These are phyloP conservation scores for Dasypolia templi DNA, from an alignment of 2,888 invertebrate species.

Conservation along the genomic window DNA sequence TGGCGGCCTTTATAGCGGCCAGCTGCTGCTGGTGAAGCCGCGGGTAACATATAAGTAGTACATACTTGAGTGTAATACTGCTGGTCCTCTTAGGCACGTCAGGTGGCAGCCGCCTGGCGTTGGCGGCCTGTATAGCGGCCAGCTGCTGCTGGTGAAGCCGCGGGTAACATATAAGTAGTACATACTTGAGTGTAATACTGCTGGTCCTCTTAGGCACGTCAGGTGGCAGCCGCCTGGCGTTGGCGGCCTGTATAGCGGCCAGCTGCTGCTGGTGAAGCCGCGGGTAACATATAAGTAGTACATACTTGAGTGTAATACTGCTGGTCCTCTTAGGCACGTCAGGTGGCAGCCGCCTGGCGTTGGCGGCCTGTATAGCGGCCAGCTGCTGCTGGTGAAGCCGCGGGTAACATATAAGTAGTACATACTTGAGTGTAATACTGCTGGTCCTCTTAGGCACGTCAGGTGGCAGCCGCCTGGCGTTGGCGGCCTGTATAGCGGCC, in stretches of 20 bases:
- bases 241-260: conserved; percentile 86
- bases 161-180: too few species aligned
- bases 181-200: conserved; percentile 88
- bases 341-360: conserved; percentile 93
- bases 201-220: conserved; percentile 96
- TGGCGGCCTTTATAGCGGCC: conserved; percentile 86
- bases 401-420: too few species aligned
- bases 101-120: conserved; percentile 93
- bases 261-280: conserved; percentile 90
- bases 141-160: conserved; percentile 90
- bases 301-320: conserved; percentile 88
- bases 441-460: conserved; percentile 96
- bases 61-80: conserved; percentile 88
- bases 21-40: conserved; percentile 90
- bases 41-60: too few species aligned
- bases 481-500: conserved; percentile 86
- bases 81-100: conserved; percentile 96
- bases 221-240: conserved; percentile 93
- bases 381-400: conserved; percentile 90
- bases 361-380: conserved; percentile 86
- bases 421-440: conserved; percentile 88
- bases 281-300: too few species aligned
- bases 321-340: conserved; percentile 96
- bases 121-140: conserved; percentile 86
- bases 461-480: conserved; percentile 93